Evolutionary conservation across 2,888 invertebrate genomes (phyloP), one percentile per base, ranked within the genome.

Genomic region (Agrotis exclamationis): DNA sequence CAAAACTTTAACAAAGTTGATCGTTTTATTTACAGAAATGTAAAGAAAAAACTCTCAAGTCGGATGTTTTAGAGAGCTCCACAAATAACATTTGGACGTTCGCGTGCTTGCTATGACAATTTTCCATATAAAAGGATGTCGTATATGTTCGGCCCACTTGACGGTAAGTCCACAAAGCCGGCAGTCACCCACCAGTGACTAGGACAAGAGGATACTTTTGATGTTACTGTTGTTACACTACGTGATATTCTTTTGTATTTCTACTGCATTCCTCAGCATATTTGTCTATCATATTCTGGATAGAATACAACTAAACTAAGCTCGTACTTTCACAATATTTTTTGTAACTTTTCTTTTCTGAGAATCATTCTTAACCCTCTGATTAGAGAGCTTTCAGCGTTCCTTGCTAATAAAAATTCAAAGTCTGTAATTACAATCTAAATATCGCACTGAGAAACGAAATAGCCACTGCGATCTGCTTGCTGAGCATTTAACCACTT

Each of bases 11-110:
- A 81, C 82, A 74, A 83, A 87, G 74, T 85, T 73, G 62, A 77
- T 80, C 85, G 79, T 77, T 79, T 79, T 86, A 83, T 85, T 84
- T 84, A 83, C 82, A 83, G 77, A 87, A 86, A 86, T 83, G 78
- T 80, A 80, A 65, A 86, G 74, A 85, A 86, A 70, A 86, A 85
- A 75, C 80, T 80, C 80, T 79, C 62, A 72, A 58, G 65, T 75
- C 53, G 70, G 77, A 85, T 84, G 80, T 84, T 85, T 81, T 83
- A 76, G 81, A 89, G 89, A 86, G 89, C 85, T 83, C 74, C 70
- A 82, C 86, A 87, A 88, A 90, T 82, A 89, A 79, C 76, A 84
- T 86, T 84, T 77, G 76, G 67, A 70, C 69, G 81, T 71, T 76
- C 63, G 47, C 72, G 71, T 81, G 50, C 78, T 79, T 67, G 70